Conservation (phyloP, 2,113 vertebrate species). For the Pomatostomus ruficeps region DNA sequence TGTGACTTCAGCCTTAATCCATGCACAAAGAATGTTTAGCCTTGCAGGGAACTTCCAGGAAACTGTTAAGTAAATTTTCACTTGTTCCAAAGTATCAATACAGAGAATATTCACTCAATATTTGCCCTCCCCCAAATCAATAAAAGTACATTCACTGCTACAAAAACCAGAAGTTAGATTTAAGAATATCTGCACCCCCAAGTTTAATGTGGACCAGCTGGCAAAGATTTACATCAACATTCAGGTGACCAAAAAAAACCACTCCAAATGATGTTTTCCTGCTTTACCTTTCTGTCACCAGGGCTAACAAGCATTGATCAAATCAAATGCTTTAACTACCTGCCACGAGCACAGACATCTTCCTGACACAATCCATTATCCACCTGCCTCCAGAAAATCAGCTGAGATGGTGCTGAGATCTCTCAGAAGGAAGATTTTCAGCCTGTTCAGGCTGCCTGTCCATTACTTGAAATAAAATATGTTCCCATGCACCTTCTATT, state of each 20-base stretch:
- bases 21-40: background rate
- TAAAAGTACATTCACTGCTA: background rate
- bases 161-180: background rate
- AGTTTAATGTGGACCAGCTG: background rate
- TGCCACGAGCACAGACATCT: background rate
- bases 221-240: background rate
- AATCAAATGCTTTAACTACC: background rate
- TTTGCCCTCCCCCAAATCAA: rapidly evolving
- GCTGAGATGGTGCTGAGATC: background rate
- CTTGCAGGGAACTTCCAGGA: background rate
- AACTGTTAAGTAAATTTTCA: background rate
- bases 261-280: background rate
- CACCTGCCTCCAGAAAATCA: background rate
- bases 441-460: background rate
- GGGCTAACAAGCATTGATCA: background rate
- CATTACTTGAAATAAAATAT: background rate
- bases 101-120: background rate
- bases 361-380: background rate
- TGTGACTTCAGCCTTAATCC: background rate
- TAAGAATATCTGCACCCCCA: background rate
- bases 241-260: background rate
- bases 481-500: background rate
- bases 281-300: background rate
- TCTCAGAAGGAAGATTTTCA: background rate
- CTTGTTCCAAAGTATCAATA: background rate